Evolutionary conservation across 2,888 invertebrate genomes (phyloP), one percentile per base, ranked within the genome.

Genomic region (Metacarcinus magister): DNA sequence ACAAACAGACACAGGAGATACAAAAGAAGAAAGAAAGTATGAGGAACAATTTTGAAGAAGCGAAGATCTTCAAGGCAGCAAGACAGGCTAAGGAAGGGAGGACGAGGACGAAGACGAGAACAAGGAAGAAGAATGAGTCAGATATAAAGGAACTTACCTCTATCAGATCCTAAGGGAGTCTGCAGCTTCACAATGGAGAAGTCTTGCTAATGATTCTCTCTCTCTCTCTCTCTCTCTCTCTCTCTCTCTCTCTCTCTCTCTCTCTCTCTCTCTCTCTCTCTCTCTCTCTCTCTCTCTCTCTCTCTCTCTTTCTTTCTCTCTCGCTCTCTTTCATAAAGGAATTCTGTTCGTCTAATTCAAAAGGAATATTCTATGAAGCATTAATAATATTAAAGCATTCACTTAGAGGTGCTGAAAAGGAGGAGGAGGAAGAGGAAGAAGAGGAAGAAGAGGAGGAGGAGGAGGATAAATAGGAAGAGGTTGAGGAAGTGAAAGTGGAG

Each of bases 241-340:
- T 54, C 54, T 54, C 54, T 54, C 54, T 54, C 32, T 82, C 82
- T 82, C 28, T 28, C 75, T 75, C 75, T 75, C 75, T 75, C 75
- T 75, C 75, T 75, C 75, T 75, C 75, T 75, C 75, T 75, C 75
- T 75, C 75, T 75, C 75, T 75, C 75, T 75, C 75, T 75, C 75
- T 75, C 75, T 75, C 82, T 82, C 82, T 82, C 82, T 82, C 82
- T 82, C 82, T 82, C 82, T 82, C 82, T 82, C 82, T 82, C 82
- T 82, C 82, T 82, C 82, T 82, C 82, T 82, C 82, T 82, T 32
- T 82, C 82, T 82, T 32, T 82, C 82, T 82, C 82, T 82, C 82
- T 82, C 82, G 28, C 82, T 82, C 82, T 82, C 82, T 82, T 32
- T 82, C 67, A 67, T 23, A 67, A 23, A 5, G 82, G 8, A 28